phyloP scores from a whole-genome alignment of 1,140 invertebrate genomes.

The Drosophila nikananu region DNA sequence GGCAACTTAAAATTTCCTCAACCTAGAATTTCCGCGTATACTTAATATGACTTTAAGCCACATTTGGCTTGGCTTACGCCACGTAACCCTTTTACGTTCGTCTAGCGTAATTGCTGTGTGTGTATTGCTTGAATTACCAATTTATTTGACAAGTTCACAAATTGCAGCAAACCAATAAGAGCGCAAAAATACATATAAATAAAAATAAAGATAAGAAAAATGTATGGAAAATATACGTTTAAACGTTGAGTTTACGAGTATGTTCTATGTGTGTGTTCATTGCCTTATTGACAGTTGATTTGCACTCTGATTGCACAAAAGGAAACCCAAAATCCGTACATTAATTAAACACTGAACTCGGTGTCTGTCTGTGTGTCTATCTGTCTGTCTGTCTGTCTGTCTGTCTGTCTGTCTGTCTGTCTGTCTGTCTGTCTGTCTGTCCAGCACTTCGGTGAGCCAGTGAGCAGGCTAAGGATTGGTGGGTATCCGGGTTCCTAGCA shows the following conservation, averaged over 20 bases:
- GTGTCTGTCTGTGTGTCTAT: conserved; percentile 12
- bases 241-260: conserved; percentile 1
- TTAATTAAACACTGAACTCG: conserved; percentile 61
- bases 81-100: conserved; percentile 11
- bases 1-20: no score
- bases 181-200: conserved; percentile 15
- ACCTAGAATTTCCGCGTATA: conserved; percentile 47
- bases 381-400: not conserved
- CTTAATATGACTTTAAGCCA: conserved; percentile 20
- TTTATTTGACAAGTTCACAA: conserved; percentile 54
- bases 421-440: not conserved
- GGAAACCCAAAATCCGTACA: conserved; percentile 64
- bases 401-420: not conserved
- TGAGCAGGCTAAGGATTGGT: not conserved
- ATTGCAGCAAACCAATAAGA: conserved; percentile 28
- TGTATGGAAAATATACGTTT: conserved; percentile 4
- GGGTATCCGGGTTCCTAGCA: not conserved
- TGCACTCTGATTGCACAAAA: conserved; percentile 76
- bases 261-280: conserved; percentile 15
- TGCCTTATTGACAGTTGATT: conserved; percentile 74
- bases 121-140: conserved; percentile 54
- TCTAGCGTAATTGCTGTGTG: conserved; percentile 50
- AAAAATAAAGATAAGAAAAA: conserved; percentile 2
- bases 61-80: conserved; percentile 10
- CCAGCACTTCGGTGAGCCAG: not conserved